Conservation (phyloP, 2,888 invertebrate species). For the Trisateles emortualis region DNA sequence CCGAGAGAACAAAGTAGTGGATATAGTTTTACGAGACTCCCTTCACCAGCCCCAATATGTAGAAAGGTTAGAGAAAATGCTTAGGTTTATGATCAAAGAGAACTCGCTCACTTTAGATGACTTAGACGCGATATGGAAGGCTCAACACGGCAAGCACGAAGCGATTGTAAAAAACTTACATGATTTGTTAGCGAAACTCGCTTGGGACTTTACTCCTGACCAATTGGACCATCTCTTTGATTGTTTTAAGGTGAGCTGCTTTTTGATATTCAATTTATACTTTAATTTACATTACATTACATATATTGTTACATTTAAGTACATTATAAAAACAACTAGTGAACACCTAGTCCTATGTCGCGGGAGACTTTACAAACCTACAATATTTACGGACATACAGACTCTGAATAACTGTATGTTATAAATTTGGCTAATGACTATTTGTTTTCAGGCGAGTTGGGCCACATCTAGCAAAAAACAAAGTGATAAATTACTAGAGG, state of each 20-base stretch:
- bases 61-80: constrained; percentile 98
- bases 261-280: too few relatives aligned
- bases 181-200: constrained; percentile 97
- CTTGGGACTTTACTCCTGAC: constrained; percentile 99
- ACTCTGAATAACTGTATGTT: constrained; percentile 1
- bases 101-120: constrained; percentile 95
- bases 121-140: constrained; percentile 98
- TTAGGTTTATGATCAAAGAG: constrained; percentile 98
- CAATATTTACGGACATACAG: too few relatives aligned
- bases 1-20: constrained; percentile 97
- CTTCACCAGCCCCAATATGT: constrained; percentile 99
- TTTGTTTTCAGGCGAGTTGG: constrained; percentile 92
- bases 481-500: constrained; percentile 96
- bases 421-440: neutral
- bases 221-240: constrained; percentile 99
- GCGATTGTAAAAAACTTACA: constrained; percentile 99
- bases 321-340: too few relatives aligned
- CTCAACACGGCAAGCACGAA: constrained; percentile 98
- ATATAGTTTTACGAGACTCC: constrained; percentile 97
- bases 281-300: too few relatives aligned
- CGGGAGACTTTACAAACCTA: too few relatives aligned
- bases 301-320: too few relatives aligned
- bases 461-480: constrained; percentile 98
- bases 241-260: constrained; percentile 93
- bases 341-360: too few relatives aligned